Percentiles rank a stretch among this genome's conserved stretches.
These are phyloP conservation scores for Lynx canadensis DNA, from an alignment of 2,113 vertebrate genomes.

Conservation along the genomic window DNA sequence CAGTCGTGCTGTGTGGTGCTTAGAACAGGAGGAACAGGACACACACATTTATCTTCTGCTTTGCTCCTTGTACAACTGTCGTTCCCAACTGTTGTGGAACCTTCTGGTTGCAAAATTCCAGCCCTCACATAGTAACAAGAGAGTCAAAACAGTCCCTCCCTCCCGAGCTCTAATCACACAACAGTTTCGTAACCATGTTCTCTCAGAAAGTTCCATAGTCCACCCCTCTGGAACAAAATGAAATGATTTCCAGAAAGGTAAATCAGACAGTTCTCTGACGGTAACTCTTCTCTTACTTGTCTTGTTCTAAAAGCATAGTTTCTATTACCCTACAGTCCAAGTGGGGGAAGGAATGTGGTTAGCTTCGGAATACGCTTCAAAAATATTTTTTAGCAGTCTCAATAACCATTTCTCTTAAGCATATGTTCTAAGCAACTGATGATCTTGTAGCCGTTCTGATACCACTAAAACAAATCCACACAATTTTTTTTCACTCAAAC, in stretches of 20 bases:
- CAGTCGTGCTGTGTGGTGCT: not conserved
- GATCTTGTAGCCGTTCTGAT: not conserved
- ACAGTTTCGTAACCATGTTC: constrained; percentile 67
- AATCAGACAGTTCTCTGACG: not conserved
- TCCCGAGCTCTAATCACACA: constrained; percentile 14
- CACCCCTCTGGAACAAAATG: constrained; percentile 49
- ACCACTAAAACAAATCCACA: constrained; percentile 7
- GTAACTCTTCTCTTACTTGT: not conserved
- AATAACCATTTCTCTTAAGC: not conserved
- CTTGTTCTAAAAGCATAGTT: not conserved
- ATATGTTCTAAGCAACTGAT: not conserved
- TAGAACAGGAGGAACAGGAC: constrained; percentile 70
- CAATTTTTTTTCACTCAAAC: constrained; percentile 25
- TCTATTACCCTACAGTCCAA: not conserved
- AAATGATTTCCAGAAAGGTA: constrained; percentile 61
- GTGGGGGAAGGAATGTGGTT: not conserved
- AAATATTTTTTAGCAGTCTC: not conserved
- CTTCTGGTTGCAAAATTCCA: constrained; percentile 82
- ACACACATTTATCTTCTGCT: constrained; percentile 76
- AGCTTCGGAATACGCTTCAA: not conserved
- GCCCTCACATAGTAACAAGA: constrained; percentile 77
- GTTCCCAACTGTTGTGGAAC: constrained; percentile 78
- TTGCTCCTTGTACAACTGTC: constrained; percentile 71
- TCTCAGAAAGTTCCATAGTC: constrained; percentile 67
- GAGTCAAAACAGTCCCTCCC: constrained; percentile 76